phyloP scores from a whole-genome alignment of 2,888 invertebrate species.

The Anaspis maculata region DNA sequence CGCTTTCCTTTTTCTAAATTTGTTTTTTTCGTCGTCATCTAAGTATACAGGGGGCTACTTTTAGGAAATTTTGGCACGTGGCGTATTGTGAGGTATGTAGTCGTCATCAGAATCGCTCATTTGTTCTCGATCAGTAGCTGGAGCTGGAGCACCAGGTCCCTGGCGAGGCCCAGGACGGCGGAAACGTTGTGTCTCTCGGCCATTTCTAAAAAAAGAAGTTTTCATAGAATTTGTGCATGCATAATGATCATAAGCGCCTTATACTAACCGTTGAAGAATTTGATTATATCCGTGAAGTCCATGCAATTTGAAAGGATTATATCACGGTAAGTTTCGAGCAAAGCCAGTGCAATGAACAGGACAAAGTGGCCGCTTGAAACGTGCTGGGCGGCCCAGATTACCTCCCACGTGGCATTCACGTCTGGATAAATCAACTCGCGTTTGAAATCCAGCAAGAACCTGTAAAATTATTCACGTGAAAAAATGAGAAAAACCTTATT shows the following conservation, averaged over 20 bases:
- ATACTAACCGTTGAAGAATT: conserved; percentile 95
- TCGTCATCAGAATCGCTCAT: conserved; percentile 49
- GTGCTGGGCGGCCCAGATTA: conserved; percentile 89
- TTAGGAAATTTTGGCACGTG: too few relatives aligned
- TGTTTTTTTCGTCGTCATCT: too few relatives aligned
- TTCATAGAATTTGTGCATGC: not conserved
- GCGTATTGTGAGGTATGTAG: too few relatives aligned
- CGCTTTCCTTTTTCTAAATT: too few relatives aligned
- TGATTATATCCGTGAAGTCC: conserved; percentile 98
- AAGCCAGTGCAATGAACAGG: conserved; percentile 83
- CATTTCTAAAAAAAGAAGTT: conserved; percentile 68
- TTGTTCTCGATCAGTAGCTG: conserved; percentile 91
- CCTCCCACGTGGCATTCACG: conserved; percentile 92
- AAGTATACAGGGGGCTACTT: too few relatives aligned
- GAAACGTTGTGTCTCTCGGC: conserved; percentile 88
- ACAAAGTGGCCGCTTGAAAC: conserved; percentile 85
- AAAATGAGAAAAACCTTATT: too few relatives aligned
- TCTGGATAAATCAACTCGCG: conserved; percentile 88
- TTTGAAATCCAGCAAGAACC: conserved; percentile 90
- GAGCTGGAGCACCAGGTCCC: conserved; percentile 80
- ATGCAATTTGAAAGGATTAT: conserved; percentile 91
- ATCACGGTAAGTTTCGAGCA: conserved; percentile 87
- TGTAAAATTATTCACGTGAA: too few relatives aligned
- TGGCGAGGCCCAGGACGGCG: conserved; percentile 71
- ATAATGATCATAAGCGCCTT: not conserved